Conservation (phyloP, 2,113 vertebrate species). For the Labeo catla region DNA sequence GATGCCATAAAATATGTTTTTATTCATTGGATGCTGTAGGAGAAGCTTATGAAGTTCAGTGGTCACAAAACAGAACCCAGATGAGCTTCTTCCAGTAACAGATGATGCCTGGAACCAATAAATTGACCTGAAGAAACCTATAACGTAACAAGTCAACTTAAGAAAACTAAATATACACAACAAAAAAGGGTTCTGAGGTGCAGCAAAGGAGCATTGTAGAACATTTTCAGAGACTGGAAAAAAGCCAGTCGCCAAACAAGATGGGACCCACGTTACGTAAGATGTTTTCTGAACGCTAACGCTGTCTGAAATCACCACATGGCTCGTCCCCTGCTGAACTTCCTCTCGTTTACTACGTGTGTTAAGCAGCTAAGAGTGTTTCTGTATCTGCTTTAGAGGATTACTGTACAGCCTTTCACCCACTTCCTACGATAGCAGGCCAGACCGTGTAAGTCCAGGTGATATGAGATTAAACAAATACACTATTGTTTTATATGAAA, state of each 20-base stretch:
- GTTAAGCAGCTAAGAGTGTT: conserved; percentile 68
- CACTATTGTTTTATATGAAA: background rate
- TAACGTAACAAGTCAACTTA: background rate
- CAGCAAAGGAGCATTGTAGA: background rate
- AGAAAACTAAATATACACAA: background rate
- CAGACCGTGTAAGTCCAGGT: background rate
- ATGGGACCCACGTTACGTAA: background rate
- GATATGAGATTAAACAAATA: conserved; percentile 28
- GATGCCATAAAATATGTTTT: background rate
- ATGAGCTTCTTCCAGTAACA: background rate
- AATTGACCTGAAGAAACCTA: background rate
- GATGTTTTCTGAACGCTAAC: conserved; percentile 3
- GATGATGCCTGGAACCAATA: background rate
- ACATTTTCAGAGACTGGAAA: background rate
- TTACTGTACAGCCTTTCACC: conserved; percentile 64
- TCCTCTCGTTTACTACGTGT: conserved; percentile 58
- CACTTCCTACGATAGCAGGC: conserved; percentile 40
- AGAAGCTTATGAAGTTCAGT: background rate
- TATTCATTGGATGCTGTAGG: background rate
- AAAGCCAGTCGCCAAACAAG: background rate
- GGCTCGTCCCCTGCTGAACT: conserved; percentile 59
- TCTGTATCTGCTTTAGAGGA: conserved; percentile 68
- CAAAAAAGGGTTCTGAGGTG: background rate
- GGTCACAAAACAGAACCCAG: background rate
- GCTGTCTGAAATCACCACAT: background rate